Conservation (phyloP, 2,113 vertebrate species). For the Glareola pratincola region DNA sequence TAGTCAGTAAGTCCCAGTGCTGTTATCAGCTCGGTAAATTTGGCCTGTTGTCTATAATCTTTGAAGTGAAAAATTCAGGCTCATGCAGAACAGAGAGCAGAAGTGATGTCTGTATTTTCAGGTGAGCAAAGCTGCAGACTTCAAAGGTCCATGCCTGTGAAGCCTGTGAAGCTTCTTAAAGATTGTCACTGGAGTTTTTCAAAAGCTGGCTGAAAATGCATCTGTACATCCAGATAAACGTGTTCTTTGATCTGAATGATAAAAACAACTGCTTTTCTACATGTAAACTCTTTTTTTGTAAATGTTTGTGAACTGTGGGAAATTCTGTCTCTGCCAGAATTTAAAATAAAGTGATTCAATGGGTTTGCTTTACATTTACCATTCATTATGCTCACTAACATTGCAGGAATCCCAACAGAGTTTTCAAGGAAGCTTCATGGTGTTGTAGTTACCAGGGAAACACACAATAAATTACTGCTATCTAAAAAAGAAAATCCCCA, state of each 20-base stretch:
- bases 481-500: conserved; percentile 51
- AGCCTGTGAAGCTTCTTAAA: conserved; percentile 36
- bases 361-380: conserved; percentile 46
- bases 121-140: conserved; percentile 31
- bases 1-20: background rate
- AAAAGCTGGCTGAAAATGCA: background rate
- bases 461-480: conserved; percentile 40
- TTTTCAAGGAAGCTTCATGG: conserved; percentile 43
- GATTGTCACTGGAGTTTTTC: conserved; percentile 43
- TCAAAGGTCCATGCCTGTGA: background rate
- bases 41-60: background rate
- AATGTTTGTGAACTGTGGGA: no score
- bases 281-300: conserved; percentile 42
- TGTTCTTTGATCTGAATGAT: conserved; percentile 52
- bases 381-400: conserved; percentile 41
- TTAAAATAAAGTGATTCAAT: conserved; percentile 45
- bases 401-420: conserved; percentile 9
- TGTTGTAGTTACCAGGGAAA: conserved; percentile 55
- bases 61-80: conserved; percentile 34
- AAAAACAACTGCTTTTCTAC: conserved; percentile 52
- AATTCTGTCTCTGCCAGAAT: conserved; percentile 37
- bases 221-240: conserved; percentile 18
- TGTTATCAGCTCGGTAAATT: background rate
- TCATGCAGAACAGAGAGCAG: background rate
- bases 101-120: conserved; percentile 15